Conservation (phyloP, 2,113 vertebrate species). For the Sterna hirundo region DNA sequence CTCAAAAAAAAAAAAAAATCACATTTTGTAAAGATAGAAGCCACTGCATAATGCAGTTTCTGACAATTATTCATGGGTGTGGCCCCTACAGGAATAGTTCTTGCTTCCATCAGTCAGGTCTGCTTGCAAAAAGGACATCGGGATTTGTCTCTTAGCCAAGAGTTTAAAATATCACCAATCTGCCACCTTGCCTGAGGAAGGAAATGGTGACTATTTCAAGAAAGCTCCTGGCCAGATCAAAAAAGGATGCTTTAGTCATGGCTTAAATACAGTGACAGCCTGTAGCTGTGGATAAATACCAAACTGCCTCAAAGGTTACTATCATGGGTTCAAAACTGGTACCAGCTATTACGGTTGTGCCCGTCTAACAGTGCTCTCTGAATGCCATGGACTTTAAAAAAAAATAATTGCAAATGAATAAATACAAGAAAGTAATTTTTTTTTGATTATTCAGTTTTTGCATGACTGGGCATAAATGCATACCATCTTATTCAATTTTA, state of each 20-base stretch:
- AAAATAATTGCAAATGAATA: not conserved
- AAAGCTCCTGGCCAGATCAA: not conserved
- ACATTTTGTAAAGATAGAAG: not conserved
- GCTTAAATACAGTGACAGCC: not conserved
- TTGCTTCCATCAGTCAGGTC: not conserved
- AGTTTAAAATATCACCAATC: slow-evolving; percentile 42
- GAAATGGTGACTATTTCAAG: slow-evolving; percentile 29
- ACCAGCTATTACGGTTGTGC: not conserved
- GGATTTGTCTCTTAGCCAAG: not conserved
- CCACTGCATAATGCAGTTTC: not conserved
- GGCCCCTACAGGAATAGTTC: not conserved
- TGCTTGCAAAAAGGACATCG: not conserved
- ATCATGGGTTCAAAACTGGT: not conserved
- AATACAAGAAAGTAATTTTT: not conserved
- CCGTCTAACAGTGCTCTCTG: not conserved
- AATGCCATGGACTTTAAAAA: not conserved
- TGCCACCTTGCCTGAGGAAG: slow-evolving; percentile 25
- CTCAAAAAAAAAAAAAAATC: not conserved
- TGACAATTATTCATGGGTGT: not conserved
- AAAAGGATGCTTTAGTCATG: not conserved
- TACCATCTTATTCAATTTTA: not conserved
- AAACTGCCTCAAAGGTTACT: not conserved
- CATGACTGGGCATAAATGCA: not conserved
- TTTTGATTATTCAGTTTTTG: not conserved
- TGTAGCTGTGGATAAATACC: not conserved